phyloP scores from a whole-genome alignment of 2,113 vertebrate genomes.

The Pleuronectes platessa region DNA sequence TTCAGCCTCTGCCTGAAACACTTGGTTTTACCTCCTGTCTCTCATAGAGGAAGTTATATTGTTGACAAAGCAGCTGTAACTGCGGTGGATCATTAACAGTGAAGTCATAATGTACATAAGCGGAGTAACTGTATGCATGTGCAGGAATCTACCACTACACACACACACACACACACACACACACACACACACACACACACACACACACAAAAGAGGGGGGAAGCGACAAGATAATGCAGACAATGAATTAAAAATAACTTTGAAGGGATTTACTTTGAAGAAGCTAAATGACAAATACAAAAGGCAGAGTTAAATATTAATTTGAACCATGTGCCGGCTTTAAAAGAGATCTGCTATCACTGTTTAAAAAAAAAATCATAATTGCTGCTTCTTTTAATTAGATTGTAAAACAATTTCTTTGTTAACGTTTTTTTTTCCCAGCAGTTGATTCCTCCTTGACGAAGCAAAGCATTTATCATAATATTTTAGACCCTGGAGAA shows the following conservation, averaged over 20 bases:
- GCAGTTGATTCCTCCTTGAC: background rate
- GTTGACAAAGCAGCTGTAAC: no score
- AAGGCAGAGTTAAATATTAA: slow-evolving; percentile 53
- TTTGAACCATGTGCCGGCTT: slow-evolving; percentile 40
- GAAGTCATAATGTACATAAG: background rate
- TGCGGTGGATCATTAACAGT: slow-evolving; percentile 49
- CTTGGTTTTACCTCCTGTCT: no score
- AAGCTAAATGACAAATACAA: slow-evolving; percentile 47
- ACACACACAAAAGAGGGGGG: background rate
- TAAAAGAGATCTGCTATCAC: slow-evolving; percentile 37
- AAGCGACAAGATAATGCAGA: slow-evolving; percentile 11
- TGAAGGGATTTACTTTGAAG: slow-evolving; percentile 40
- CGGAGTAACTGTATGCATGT: background rate
- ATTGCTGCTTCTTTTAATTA: slow-evolving; percentile 41
- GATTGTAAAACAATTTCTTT: slow-evolving; percentile 8
- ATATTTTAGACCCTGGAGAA: background rate
- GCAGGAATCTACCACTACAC: slow-evolving; percentile 3
- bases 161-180: background rate
- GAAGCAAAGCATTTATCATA: background rate
- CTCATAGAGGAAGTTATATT: no score
- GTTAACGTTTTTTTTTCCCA: background rate
- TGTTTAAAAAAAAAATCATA: no score
- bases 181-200: background rate
- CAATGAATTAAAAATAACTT: slow-evolving; percentile 16
- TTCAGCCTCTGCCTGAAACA: no score